These are phyloP conservation scores for Agrotis segetum DNA, from an alignment of 2,888 invertebrate species.

Conservation along the genomic window DNA sequence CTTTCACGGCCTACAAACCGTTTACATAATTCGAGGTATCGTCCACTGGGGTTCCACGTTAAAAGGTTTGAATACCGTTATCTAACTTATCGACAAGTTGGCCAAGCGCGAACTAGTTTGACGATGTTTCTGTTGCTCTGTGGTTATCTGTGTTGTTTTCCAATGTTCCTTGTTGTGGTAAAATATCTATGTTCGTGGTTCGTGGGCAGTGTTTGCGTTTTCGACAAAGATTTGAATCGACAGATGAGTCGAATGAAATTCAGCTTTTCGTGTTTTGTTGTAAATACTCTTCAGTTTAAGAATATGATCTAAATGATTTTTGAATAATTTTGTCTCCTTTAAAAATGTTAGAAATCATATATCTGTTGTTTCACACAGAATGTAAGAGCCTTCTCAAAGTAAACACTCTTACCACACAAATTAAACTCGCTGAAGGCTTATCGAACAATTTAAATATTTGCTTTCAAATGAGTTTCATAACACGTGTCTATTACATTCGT, in stretches of 20 bases:
- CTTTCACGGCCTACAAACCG: conserved; percentile 1
- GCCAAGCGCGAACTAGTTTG: conserved; percentile 54
- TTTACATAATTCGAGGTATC: conserved; percentile 32
- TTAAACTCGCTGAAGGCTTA: background rate
- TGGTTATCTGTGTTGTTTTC: conserved; percentile 41
- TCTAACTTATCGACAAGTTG: conserved; percentile 58
- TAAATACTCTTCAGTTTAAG: no score
- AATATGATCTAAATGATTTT: no score
- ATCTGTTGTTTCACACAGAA: background rate
- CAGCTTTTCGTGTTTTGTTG: no score
- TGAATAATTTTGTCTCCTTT: no score
- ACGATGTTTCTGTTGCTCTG: conserved; percentile 24
- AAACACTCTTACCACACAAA: background rate
- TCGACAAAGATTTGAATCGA: background rate
- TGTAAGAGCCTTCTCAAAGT: background rate
- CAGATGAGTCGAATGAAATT: no score
- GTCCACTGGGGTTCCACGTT: conserved; percentile 37
- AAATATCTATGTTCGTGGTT: background rate
- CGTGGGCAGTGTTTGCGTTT: background rate
- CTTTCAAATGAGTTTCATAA: background rate
- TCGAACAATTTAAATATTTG: background rate
- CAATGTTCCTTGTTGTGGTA: conserved; percentile 15
- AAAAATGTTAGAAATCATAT: no score
- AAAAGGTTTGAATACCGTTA: conserved; percentile 46
- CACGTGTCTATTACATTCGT: conserved; percentile 5